Evolutionary conservation across 1,140 invertebrate genomes (phyloP), one percentile per base, ranked within the genome.

Genomic region (Belonocnema kinseyi): DNA sequence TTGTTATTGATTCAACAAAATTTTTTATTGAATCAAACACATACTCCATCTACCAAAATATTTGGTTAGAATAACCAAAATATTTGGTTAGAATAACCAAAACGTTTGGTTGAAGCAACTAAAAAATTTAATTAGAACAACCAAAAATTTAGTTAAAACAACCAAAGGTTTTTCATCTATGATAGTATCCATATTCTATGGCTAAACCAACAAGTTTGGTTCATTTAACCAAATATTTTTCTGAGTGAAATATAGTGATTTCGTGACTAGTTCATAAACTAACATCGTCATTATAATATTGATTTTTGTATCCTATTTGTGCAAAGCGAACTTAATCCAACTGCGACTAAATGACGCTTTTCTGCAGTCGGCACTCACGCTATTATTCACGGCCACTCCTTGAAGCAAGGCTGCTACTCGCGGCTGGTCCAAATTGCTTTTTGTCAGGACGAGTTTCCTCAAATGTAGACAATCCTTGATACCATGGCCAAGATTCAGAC

Each of bases 401-500:
- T 88, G 90, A 33, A 91, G 85, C 21, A 91, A 72, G 21, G 87
- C 87, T 3, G 89, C 88, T 0, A 77, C 87, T 56, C 86, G 81
- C 0, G 83, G 80, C 52, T 83, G 86, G 74, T 90, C 86, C 74
- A 91, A 78, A 75, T 85, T 86, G 66, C 89, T 90, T 16, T 84
- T 81, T 0, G 85, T 89, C 8, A 91, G 73, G 72, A 78, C 84
- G 40, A 91, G 86, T 76, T 85, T 90, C 12, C 76, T 80, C 33
- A 91, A 61, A 46, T 77, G 80, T 2, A 11, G 21, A 12, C 86
- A 87, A 14, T 80, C 54, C 21, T 86, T 86, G 13, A 87, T 76
- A 33, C 86, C 90, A 14, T 70, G 71, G 0, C 90, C 88, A 17
- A 91, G 82, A 74, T 81, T 86, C 11, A 79, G 3, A 71, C 87